phyloP scores from a whole-genome alignment of 2,113 vertebrate genomes.

The Vulpes lagopus region DNA sequence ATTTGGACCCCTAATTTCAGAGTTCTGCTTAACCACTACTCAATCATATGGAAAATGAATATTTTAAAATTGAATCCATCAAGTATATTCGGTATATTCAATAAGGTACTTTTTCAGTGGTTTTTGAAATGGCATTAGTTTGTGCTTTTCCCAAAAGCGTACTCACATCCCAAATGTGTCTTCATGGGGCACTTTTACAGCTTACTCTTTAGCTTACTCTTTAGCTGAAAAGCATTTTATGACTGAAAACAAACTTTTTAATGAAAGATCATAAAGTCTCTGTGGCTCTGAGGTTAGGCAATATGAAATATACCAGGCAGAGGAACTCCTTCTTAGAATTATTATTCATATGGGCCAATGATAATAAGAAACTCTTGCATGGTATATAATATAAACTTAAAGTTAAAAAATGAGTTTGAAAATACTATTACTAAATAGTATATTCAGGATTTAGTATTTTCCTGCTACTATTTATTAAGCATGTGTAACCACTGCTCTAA shows the following conservation, averaged over 20 bases:
- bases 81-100: neutral
- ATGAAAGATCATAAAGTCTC: conserved; percentile 28
- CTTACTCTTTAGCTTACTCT: conserved; percentile 52
- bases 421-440: neutral
- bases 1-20: conserved; percentile 5
- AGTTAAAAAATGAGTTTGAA: conserved; percentile 19
- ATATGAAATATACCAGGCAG: neutral
- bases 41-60: neutral
- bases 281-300: conserved; percentile 19
- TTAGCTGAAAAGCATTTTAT: conserved; percentile 63
- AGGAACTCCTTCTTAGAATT: neutral
- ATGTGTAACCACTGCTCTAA: neutral
- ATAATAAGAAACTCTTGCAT: neutral
- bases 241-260: conserved; percentile 55
- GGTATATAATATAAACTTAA: neutral
- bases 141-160: neutral
- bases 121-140: conserved; percentile 43
- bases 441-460: neutral
- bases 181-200: conserved; percentile 10
- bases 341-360: neutral
- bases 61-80: conserved; percentile 12
- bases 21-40: neutral
- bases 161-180: neutral
- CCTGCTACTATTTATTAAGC: neutral
- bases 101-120: neutral